Conservation (phyloP, 2,888 invertebrate species). For the Amiota minor region DNA sequence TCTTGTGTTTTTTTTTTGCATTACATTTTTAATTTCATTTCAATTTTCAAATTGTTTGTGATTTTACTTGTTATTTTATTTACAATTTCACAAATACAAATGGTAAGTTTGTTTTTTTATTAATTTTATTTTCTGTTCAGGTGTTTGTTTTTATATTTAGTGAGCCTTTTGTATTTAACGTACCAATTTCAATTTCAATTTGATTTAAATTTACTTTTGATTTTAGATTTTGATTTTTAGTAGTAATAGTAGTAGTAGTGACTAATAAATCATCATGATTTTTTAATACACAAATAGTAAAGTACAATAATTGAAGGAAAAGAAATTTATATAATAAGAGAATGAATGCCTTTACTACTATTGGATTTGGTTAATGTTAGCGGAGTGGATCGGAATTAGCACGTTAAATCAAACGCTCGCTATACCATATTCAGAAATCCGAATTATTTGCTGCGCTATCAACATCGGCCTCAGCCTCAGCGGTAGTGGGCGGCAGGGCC, state of each 20-base stretch:
- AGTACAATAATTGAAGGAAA: neutral
- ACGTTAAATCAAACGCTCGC: conserved; percentile 81
- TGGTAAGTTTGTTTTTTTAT: conserved; percentile 46
- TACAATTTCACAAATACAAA: conserved; percentile 43
- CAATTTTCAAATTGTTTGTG: neutral
- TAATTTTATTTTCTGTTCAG: conserved; percentile 8
- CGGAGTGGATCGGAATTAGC: conserved; percentile 56
- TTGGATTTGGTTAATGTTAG: neutral
- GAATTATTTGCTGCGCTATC: conserved; percentile 73
- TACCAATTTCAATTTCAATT: conserved; percentile 53
- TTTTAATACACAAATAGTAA: too few species aligned
- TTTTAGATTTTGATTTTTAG: conserved; percentile 20
- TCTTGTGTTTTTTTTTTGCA: neutral
- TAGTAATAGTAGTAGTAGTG: neutral
- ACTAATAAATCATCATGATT: too few species aligned
- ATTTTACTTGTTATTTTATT: neutral
- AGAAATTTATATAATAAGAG: conserved; percentile 4
- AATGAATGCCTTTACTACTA: neutral
- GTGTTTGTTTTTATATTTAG: conserved; percentile 28
- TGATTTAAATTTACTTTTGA: conserved; percentile 23
- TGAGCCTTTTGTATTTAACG: conserved; percentile 66
- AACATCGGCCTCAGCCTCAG: conserved; percentile 66
- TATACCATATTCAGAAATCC: conserved; percentile 83
- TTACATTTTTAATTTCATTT: neutral
- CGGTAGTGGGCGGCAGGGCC: conserved; percentile 70